These are phyloP conservation scores for Mormyrops boulengeri DNA, from an alignment of 2,797 vertebrate genomes.

Conservation along the genomic window DNA sequence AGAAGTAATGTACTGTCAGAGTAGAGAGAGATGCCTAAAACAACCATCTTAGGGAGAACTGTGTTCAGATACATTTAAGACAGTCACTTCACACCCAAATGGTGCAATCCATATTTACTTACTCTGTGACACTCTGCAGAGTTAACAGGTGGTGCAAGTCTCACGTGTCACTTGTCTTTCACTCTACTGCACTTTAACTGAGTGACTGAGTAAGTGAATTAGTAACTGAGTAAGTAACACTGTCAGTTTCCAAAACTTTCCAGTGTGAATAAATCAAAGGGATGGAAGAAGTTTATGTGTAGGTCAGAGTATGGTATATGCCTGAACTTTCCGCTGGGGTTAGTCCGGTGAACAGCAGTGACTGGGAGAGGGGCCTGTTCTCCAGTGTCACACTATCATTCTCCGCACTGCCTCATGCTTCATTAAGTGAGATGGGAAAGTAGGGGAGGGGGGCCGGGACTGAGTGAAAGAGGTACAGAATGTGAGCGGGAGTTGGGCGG, in stretches of 20 bases:
- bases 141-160: background rate
- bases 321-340: background rate
- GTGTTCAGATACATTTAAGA: background rate
- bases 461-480: conserved; percentile 1
- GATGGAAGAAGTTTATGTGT: background rate
- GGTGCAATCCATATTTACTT: background rate
- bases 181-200: background rate
- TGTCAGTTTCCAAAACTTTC: background rate
- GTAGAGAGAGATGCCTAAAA: background rate
- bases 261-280: background rate
- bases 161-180: background rate
- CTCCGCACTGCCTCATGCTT: background rate
- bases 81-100: background rate
- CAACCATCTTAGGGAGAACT: background rate
- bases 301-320: background rate
- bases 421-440: background rate
- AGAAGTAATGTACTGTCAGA: background rate
- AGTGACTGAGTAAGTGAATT: background rate
- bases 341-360: background rate
- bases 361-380: background rate
- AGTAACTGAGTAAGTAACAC: background rate
- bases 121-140: background rate
- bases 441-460: background rate
- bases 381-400: background rate
- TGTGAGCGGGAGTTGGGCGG: background rate